Evolutionary conservation across 2,113 vertebrate genomes (phyloP).

Genomic region (Amia ocellicauda): DNA sequence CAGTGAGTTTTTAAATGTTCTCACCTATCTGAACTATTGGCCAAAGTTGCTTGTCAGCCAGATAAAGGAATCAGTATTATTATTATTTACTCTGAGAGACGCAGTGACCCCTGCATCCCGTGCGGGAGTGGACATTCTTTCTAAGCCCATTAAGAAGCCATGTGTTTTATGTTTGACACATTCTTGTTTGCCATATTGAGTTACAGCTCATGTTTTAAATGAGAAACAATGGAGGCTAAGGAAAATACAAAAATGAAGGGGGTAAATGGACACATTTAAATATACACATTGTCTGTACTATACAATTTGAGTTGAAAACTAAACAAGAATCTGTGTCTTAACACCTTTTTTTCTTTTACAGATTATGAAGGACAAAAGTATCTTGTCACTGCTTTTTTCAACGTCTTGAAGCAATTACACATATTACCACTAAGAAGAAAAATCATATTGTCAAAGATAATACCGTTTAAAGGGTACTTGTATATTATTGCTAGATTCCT

Average conservation of each 20-base stretch:
- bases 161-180: constrained; percentile 50
- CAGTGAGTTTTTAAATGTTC: not conserved
- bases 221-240: not conserved
- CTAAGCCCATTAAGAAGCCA: constrained; percentile 35
- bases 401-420: no score
- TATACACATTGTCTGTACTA: no score
- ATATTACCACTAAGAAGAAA: no score
- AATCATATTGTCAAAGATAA: no score
- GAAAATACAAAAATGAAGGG: not conserved
- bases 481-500: constrained; percentile 14
- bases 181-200: constrained; percentile 36
- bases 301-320: no score
- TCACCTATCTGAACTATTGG: not conserved
- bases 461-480: no score
- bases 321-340: no score
- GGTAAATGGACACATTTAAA: no score
- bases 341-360: no score
- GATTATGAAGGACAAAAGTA: no score
- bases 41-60: constrained; percentile 14
- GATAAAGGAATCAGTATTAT: constrained; percentile 6
- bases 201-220: not conserved
- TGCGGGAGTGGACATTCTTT: constrained; percentile 35
- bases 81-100: constrained; percentile 35
- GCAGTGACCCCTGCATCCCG: constrained; percentile 55
- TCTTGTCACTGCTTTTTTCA: no score